phyloP scores from a whole-genome alignment of 1,140 invertebrate genomes.

The Hermetia illucens region DNA sequence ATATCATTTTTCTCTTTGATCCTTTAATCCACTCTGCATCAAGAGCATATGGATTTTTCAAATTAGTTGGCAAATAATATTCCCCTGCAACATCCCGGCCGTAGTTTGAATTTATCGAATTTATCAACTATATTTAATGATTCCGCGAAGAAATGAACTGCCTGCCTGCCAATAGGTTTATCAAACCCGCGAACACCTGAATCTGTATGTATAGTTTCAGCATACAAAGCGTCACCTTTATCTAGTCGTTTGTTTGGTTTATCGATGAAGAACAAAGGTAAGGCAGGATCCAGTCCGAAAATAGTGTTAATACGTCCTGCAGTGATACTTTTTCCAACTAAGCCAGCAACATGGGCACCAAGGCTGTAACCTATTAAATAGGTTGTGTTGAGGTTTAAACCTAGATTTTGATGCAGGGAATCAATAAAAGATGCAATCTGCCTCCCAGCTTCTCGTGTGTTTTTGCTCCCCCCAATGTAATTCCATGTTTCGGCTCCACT shows the following conservation, averaged over 20 bases:
- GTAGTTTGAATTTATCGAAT: no score
- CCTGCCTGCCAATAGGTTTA: conserved; percentile 40
- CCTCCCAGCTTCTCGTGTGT: no score
- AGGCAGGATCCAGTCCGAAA: conserved; percentile 35
- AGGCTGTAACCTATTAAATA: conserved; percentile 27
- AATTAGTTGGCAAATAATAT: background rate
- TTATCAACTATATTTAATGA: conserved; percentile 50
- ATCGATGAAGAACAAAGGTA: conserved; percentile 25
- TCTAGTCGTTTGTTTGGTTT: conserved; percentile 23
- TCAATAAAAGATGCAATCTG: conserved; percentile 22
- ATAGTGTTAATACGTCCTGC: conserved; percentile 22
- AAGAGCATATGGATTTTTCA: background rate
- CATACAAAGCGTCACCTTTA: conserved; percentile 40
- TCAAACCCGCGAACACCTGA: conserved; percentile 39
- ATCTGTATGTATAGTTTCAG: conserved; percentile 55
- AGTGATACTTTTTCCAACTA: conserved; percentile 31
- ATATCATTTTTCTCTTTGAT: no score
- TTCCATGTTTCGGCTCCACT: no score
- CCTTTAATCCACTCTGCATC: no score
- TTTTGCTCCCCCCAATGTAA: no score
- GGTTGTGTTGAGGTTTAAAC: conserved; percentile 16
- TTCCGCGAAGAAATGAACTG: conserved; percentile 49
- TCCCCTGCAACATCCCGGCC: background rate
- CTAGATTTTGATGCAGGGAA: conserved; percentile 17
- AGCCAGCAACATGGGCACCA: conserved; percentile 37